Conservation (phyloP, 2,888 invertebrate species). For the Diarsia mendica region DNA sequence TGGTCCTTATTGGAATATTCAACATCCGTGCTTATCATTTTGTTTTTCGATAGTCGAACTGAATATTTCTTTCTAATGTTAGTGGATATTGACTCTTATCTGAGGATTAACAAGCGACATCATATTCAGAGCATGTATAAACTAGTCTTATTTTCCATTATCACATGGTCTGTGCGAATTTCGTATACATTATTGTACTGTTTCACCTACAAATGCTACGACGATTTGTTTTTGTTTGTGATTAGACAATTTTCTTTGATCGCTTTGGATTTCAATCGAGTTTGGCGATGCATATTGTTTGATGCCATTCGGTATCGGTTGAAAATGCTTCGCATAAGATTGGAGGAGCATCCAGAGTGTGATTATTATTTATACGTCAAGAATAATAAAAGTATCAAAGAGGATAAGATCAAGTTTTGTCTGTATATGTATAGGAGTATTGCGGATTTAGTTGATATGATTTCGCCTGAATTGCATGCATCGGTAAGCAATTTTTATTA, state of each 20-base stretch:
- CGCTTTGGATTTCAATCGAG: conserved; percentile 81
- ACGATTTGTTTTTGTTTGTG: conserved; percentile 67
- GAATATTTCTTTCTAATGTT: conserved; percentile 72
- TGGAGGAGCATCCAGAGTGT: conserved; percentile 76
- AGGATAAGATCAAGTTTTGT: conserved; percentile 79
- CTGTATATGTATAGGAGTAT: conserved; percentile 78
- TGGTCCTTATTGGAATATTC: conserved; percentile 82
- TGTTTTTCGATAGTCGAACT: conserved; percentile 74
- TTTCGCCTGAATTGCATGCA: conserved; percentile 80
- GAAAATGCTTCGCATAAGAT: conserved; percentile 75
- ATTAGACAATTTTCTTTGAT: conserved; percentile 77
- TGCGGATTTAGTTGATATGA: conserved; percentile 79
- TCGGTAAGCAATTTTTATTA: conserved; percentile 74
- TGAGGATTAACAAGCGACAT: conserved; percentile 75
- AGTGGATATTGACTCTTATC: conserved; percentile 73
- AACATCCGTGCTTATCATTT: conserved; percentile 71
- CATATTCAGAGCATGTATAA: conserved; percentile 69
- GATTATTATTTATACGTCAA: conserved; percentile 80
- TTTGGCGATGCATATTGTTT: conserved; percentile 82
- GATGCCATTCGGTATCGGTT: conserved; percentile 80
- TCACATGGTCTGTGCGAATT: conserved; percentile 75
- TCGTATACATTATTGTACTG: conserved; percentile 76
- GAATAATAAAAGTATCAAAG: conserved; percentile 77
- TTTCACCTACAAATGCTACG: conserved; percentile 69
- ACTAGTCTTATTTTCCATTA: conserved; percentile 65